A percentile compares a stretch with the other conserved stretches of the same genome.
Evolutionary conservation across 64 coral and sea anemone species (phyloP).

Genomic region (Actinia equina): DNA sequence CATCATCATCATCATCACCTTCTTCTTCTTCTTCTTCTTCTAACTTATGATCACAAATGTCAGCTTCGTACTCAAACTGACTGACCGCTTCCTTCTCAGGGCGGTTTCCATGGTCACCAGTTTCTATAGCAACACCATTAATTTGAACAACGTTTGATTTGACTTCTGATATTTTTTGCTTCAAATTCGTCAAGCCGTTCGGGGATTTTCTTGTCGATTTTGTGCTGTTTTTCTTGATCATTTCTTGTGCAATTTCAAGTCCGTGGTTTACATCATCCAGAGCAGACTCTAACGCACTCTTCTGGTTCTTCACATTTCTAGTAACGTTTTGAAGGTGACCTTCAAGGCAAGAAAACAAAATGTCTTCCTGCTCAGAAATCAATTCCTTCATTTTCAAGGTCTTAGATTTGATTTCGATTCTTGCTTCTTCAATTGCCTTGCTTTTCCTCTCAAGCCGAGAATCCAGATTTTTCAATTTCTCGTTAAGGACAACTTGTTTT

Average conservation of each 20-base stretch:
- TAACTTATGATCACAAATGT: not conserved
- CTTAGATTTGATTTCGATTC: not conserved
- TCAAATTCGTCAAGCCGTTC: not conserved
- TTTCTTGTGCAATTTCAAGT: constrained; percentile 7
- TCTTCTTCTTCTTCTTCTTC: not conserved
- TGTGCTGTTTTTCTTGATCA: not conserved
- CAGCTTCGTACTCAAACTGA: not conserved
- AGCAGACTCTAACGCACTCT: not conserved
- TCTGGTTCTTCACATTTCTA: not conserved
- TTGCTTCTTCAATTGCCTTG: constrained; percentile 4
- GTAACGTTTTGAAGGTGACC: not conserved
- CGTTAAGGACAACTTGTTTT: not conserved
- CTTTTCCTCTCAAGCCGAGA: not conserved
- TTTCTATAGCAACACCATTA: not conserved
- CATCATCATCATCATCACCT: not conserved
- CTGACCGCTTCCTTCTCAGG: not conserved
- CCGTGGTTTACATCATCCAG: constrained; percentile 5
- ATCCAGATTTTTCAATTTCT: not conserved
- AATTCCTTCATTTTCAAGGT: not conserved
- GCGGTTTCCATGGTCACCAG: not conserved
- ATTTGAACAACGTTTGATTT: not conserved
- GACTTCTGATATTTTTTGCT: not conserved
- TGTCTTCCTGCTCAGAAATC: constrained; percentile 3
- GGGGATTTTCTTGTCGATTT: not conserved
- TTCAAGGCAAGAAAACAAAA: not conserved